phyloP scores from a whole-genome alignment of 2,797 vertebrate species.

The Artibeus jamaicensis region DNA sequence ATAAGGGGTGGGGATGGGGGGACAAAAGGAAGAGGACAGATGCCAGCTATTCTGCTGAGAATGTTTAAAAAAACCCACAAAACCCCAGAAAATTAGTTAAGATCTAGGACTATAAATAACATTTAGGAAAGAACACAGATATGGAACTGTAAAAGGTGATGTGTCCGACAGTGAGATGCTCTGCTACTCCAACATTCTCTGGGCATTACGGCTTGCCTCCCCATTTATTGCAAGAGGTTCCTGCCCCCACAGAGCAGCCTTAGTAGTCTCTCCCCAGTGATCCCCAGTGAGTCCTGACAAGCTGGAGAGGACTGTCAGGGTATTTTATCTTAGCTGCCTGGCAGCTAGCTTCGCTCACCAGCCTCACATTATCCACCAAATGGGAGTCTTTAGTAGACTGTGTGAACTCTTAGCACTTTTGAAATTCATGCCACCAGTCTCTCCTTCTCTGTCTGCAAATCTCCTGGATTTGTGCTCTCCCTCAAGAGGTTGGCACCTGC shows the following conservation, averaged over 20 bases:
- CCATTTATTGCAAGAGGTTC: neutral
- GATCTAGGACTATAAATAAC: neutral
- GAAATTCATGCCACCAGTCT: neutral
- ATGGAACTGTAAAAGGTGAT: neutral
- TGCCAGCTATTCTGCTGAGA: neutral
- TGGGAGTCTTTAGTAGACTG: neutral
- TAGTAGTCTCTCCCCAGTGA: neutral
- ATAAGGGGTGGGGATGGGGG: neutral
- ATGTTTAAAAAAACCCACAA: neutral
- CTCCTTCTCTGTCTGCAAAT: neutral
- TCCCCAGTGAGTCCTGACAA: neutral
- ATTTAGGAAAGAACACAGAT: neutral
- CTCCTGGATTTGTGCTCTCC: neutral
- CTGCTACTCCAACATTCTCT: neutral
- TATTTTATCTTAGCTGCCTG: neutral
- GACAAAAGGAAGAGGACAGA: neutral
- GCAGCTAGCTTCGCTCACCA: neutral
- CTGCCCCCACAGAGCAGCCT: neutral
- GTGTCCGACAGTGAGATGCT: neutral
- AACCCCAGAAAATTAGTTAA: neutral
- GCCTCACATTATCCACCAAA: neutral
- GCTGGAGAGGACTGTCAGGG: neutral
- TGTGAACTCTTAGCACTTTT: neutral
- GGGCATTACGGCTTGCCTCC: neutral
- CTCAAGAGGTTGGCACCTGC: neutral